Evolutionary conservation across 2,888 invertebrate genomes (phyloP), one percentile per base, ranked within the genome.

Genomic region (Eupithecia tripunctaria): DNA sequence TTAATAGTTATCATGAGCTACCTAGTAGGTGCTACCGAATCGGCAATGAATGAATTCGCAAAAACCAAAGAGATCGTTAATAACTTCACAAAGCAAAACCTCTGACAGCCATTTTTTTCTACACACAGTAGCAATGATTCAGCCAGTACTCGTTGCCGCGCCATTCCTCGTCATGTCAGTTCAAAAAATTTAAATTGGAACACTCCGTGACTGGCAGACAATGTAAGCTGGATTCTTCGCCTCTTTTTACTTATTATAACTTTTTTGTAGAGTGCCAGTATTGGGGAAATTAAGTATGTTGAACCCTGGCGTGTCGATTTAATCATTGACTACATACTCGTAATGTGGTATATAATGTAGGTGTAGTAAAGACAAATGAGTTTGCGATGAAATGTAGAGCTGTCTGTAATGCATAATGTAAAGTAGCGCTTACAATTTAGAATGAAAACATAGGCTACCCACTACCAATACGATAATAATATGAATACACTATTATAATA

Each of bases 201-300:
- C 67, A 65, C 70, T 76, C 85, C 85, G 77, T 85, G 83, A 84
- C 82, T 82, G 74, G 76, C 81, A 76, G 80, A 82, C 84, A 83
- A 82, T 82, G 83, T 79, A 76, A 64, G 70, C 65, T 62, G 71
- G 68, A 80, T 80, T 78, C 76, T 82, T 82, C 72, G 75, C 78
- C 62, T 73, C 82, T 81, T 80, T 82, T 82, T 76, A 72, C 73
- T 80, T 80, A 85, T 84, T 81, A 75, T 82, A 80, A 72, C 71
- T 82, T 85, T 86, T 87, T 88, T 83, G 77, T 79, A 32, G 32
- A 29, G 76, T 79, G 80, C 74, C 80, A 80, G 81, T 82, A 81
- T 82, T 77, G 78, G 80, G 82, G 81, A 86, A 87, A 88, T 87
- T 84, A 86, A 38, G 80, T 69, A 64, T 79, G 74, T 79, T 77